Base-by-base conservation (phyloP, 2,797 vertebrate species). In the Pangasius macronema region DNA sequence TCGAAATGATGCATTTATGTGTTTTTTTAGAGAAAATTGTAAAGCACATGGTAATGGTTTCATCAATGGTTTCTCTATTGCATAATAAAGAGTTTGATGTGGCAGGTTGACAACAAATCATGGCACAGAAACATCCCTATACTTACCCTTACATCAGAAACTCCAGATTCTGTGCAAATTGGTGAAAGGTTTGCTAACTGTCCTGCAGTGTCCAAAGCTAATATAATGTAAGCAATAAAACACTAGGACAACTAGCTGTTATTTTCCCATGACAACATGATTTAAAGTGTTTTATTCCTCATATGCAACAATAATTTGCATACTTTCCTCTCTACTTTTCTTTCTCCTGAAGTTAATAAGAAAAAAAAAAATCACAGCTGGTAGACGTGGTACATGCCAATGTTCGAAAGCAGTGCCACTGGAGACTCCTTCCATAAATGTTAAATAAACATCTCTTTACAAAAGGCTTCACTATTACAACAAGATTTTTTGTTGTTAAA, bases 21-120 rank as follows among this genome's bases (percentile, higher is more conserved):
- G 57, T 70, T 83, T 42, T 42, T 87, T 89, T 85, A 79, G 53
- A 42, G 53, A 72, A 87, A 88, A 85, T 73, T 57, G 55, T 82
- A 65, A 53, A 75, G 85, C 86, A 80, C 16, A 59, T 30, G 11
- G 2, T 49, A 89, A 88, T 85, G 84, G 39, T 42, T 42, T 77
- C 14, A 77, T 30, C 2, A 30, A 30, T 30, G 7, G 18, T 33
- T 77, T 33, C 3, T 33, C 5, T 33, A 22, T 30, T 20, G 16
- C 4, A 13, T 30, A 51, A 53, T 3, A 77, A 27, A 33, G 7
- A 55, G 7, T 20, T 18, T 55, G 5, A 55, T 53, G 18, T 33
- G 27, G 73, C 10, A 51, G 13, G 51, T 51, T 1, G n/a, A 53
- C n/a, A 77, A 20, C n/a, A 1, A 33, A n/a, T 20, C n/a, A 33